Evolutionary conservation across 2,888 invertebrate genomes (phyloP).

Genomic region (Limenitis camilla): DNA sequence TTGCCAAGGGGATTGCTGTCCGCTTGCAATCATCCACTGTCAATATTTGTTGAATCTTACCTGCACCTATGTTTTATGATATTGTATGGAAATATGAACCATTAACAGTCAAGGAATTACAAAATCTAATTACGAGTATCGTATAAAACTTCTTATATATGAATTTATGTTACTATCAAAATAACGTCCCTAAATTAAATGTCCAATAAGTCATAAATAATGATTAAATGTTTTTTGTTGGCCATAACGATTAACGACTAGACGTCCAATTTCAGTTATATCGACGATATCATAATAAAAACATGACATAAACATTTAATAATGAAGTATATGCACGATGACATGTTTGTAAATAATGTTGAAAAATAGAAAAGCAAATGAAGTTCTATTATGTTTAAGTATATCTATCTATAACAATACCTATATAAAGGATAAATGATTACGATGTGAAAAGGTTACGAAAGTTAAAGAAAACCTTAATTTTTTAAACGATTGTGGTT

Average conservation of each 20-base stretch:
- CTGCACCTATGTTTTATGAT: constrained; percentile 50
- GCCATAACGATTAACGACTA: constrained; percentile 30
- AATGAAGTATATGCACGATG: constrained; percentile 28
- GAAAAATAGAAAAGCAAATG: no score
- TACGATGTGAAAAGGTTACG: no score
- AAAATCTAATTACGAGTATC: no score
- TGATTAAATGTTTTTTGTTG: constrained; percentile 36
- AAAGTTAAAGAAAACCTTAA: no score
- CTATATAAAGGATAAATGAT: no score
- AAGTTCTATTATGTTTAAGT: no score
- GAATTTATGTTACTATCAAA: constrained; percentile 18
- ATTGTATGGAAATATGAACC: constrained; percentile 33
- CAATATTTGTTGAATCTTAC: constrained; percentile 68
- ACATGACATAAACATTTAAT: constrained; percentile 36
- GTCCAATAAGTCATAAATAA: constrained; percentile 34
- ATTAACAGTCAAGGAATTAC: constrained; percentile 28
- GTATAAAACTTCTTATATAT: not conserved
- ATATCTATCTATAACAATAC: no score
- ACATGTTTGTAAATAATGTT: constrained; percentile 20
- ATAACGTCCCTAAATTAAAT: constrained; percentile 27
- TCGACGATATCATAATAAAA: constrained; percentile 37
- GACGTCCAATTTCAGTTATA: constrained; percentile 36
- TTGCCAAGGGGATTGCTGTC: constrained; percentile 66
- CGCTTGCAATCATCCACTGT: constrained; percentile 68
- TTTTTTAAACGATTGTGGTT: no score